These are phyloP conservation scores for Bothrops jararaca DNA, from an alignment of 2,113 vertebrate species.

Conservation along the genomic window DNA sequence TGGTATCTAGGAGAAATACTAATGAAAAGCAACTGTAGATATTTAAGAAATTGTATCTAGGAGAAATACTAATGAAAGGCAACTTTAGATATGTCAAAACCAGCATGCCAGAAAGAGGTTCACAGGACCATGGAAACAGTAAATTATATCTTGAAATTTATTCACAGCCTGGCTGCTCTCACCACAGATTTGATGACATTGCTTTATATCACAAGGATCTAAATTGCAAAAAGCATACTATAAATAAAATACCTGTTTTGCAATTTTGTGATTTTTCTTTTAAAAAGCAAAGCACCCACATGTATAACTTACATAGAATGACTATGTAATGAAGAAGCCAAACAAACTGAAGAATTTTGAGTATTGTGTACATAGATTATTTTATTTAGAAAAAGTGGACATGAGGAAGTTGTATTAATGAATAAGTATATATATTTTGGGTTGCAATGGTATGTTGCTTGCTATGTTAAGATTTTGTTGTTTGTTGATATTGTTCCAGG, in stretches of 20 bases:
- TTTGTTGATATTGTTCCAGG: not conserved
- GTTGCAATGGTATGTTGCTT: not conserved
- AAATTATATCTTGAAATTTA: not conserved
- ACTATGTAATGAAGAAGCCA: not conserved
- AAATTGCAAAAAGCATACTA: not conserved
- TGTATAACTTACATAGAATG: not conserved
- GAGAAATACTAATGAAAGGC: not conserved
- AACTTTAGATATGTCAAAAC: not conserved
- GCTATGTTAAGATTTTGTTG: not conserved
- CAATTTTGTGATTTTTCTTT: not conserved
- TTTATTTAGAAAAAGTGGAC: not conserved
- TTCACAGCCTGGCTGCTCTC: not conserved
- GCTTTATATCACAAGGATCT: not conserved
- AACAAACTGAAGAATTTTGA: not conserved
- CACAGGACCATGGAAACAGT: not conserved
- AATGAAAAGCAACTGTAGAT: not conserved
- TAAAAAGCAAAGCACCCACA: not conserved
- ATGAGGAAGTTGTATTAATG: not conserved
- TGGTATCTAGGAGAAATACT: not conserved
- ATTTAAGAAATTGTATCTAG: not conserved
- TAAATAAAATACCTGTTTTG: not conserved
- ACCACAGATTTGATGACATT: not conserved
- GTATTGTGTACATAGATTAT: not conserved
- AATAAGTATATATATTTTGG: not conserved
- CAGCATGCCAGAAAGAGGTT: not conserved